Base-by-base conservation (phyloP, 2,888 invertebrate species). In the Dryomyza anilis region DNA sequence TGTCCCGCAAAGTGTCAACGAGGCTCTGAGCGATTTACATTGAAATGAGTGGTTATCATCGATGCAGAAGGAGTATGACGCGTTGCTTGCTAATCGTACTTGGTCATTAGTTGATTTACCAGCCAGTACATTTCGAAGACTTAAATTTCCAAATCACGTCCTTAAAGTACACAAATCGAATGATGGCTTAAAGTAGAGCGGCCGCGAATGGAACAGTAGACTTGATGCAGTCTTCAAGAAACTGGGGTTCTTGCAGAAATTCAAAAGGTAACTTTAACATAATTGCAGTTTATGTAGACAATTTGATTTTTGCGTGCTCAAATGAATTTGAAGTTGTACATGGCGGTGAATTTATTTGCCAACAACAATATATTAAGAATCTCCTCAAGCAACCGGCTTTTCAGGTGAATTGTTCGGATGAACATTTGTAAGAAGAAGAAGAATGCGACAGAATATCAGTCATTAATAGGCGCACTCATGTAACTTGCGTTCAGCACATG, bases 121-220 rank as follows among this genome's bases (percentile, higher is more conserved):
- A 19, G 30, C 43, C 3, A 36, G 43, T n/a, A n/a, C n/a, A n/a
- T n/a, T n/a, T n/a, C n/a, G n/a, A n/a, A n/a, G n/a, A n/a, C n/a
- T n/a, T n/a, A n/a, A n/a, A n/a, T n/a, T n/a, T n/a, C n/a, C n/a
- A n/a, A n/a, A n/a, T n/a, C n/a, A n/a, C n/a, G n/a, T n/a, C n/a
- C n/a, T n/a, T n/a, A n/a, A n/a, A n/a, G n/a, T n/a, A n/a, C n/a
- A n/a, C n/a, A 73, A 71, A 63, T 58, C 67, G 6, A 21, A 73
- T 3, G 73, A 72, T 50, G 71, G 71, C 6, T 56, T 75, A 7
- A 72, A 72, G 52, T 72, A 74, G 43, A 64, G 67, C n/a, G 69
- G 71, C 1, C 64, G 73, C 1, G 68, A 73, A 29, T 73, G 72
- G 71, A 73, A 73, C 46, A 21, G 27, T 2, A 70, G 68, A 27